Evolutionary conservation across 2,888 invertebrate genomes (phyloP).

Genomic region (Metellina segmentata): DNA sequence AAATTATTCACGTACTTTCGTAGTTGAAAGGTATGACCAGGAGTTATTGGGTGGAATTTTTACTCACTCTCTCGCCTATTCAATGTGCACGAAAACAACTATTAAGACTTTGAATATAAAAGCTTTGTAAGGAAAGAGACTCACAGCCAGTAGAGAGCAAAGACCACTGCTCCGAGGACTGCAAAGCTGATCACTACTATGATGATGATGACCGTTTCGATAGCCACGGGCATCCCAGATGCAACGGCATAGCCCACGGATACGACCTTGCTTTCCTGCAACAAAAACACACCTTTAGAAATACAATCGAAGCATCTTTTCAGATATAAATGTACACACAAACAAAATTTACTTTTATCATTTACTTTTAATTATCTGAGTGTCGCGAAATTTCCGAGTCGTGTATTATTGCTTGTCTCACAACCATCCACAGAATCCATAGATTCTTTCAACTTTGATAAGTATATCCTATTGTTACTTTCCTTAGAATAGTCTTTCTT

Average conservation of each 20-base stretch:
- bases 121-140: background rate
- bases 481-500: no score
- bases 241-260: slow-evolving; percentile 17
- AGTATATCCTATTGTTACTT: no score
- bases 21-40: background rate
- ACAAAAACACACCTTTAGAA: background rate
- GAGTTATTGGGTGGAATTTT: background rate
- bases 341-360: no score
- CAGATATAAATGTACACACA: no score
- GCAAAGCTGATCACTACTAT: slow-evolving; percentile 72
- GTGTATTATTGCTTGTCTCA: no score
- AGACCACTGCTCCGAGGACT: slow-evolving; percentile 49
- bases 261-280: slow-evolving; percentile 15
- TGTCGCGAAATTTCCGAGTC: no score
- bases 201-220: slow-evolving; percentile 73
- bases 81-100: background rate
- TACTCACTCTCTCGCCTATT: background rate
- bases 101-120: background rate
- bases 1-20: no score
- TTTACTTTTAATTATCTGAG: no score
- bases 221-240: slow-evolving; percentile 68
- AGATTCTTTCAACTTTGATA: no score
- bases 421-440: no score
- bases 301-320: background rate
- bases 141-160: slow-evolving; percentile 72